Evolutionary conservation across 2,113 vertebrate genomes (phyloP).

Genomic region (Amblyopsis rosae): DNA sequence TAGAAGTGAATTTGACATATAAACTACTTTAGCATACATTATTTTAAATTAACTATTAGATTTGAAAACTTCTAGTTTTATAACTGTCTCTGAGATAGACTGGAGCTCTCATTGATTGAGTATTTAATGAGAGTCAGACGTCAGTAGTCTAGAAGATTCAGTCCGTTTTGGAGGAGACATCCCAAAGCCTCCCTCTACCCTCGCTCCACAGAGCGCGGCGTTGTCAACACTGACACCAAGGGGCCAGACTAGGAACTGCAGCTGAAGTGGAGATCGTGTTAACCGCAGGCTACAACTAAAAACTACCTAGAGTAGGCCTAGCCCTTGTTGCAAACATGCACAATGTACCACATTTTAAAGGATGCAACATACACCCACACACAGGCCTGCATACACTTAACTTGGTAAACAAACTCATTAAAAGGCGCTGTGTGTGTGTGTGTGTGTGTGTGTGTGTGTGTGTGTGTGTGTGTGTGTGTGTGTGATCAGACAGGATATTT

Average conservation of each 20-base stretch:
- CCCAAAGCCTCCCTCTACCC: slow-evolving; percentile 9
- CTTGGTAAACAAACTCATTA: slow-evolving; percentile 57
- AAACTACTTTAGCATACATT: neutral
- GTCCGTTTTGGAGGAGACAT: slow-evolving; percentile 3
- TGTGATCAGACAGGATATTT: slow-evolving; percentile 74
- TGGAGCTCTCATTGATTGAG: neutral
- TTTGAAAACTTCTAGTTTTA: neutral
- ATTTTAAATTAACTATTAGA: too few relatives aligned
- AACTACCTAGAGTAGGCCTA: slow-evolving; percentile 11
- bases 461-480: slow-evolving; percentile 55
- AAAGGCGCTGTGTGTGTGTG: slow-evolving; percentile 29
- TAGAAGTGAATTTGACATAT: neutral
- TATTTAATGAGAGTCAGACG: slow-evolving; percentile 13
- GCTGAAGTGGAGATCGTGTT: slow-evolving; percentile 10
- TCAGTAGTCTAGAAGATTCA: slow-evolving; percentile 1
- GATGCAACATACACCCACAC: slow-evolving; percentile 10
- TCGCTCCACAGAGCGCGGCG: slow-evolving; percentile 31
- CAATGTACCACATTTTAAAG: slow-evolving; percentile 14
- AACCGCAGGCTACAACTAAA: neutral
- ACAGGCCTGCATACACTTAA: slow-evolving; percentile 53
- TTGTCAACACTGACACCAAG: slow-evolving; percentile 77
- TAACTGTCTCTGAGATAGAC: too few relatives aligned
- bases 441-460: slow-evolving; percentile 66
- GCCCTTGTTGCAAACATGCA: neutral
- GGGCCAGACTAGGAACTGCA: slow-evolving; percentile 65